Conservation (phyloP, 2,797 vertebrate genomes). For the Enteromius viviparus region DNA sequence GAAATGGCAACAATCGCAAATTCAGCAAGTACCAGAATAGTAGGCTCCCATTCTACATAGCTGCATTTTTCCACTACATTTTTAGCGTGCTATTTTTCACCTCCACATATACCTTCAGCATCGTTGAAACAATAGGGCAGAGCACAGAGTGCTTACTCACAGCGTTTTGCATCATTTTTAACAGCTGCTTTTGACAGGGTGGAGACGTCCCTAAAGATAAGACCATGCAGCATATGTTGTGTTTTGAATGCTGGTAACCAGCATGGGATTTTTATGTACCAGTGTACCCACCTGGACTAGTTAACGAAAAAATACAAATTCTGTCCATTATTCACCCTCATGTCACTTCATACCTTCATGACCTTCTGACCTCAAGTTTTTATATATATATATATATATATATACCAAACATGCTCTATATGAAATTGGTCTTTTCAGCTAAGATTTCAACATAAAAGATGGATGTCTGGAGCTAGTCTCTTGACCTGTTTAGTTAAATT, state of each 20-base stretch:
- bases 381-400: no score
- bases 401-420: background rate
- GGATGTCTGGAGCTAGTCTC: background rate
- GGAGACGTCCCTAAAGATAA: constrained; percentile 2
- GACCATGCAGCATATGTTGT: background rate
- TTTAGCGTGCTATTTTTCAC: constrained; percentile 34
- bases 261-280: background rate
- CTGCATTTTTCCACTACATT: constrained; percentile 24
- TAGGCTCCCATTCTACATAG: background rate
- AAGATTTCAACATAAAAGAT: background rate
- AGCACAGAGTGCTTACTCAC: background rate
- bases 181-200: background rate
- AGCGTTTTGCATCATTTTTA: constrained; percentile 7
- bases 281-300: background rate
- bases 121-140: constrained; percentile 21
- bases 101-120: constrained; percentile 18
- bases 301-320: background rate
- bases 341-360: background rate
- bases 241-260: background rate
- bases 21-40: constrained; percentile 52
- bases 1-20: constrained; percentile 42
- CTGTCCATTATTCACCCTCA: background rate
- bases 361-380: no score
- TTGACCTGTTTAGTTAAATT: background rate
- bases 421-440: background rate